Evolutionary conservation across 2,113 vertebrate species (phyloP).

Genomic region (Gadus chalcogrammus): DNA sequence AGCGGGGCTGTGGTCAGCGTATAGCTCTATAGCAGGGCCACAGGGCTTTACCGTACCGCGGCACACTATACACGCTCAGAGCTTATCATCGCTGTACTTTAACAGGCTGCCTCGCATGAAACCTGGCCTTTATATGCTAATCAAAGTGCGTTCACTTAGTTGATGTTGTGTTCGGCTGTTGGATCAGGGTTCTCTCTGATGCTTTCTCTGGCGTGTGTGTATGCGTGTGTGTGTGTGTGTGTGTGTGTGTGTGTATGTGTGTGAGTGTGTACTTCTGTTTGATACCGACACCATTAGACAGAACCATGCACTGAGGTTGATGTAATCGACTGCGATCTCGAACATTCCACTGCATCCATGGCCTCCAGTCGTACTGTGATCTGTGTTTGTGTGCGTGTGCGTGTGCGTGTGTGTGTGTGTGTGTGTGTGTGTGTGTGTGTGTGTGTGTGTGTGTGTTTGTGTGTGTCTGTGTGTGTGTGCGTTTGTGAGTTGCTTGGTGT

Average conservation of each 20-base stretch:
- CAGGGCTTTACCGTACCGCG: too few species aligned
- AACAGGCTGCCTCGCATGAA: too few species aligned
- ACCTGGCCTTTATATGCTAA: too few species aligned
- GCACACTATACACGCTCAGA: too few species aligned
- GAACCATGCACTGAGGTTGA: conserved; percentile 56
- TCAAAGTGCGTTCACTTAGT: too few species aligned
- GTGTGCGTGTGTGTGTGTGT: not conserved
- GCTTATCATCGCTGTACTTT: too few species aligned
- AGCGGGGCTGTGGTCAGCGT: too few species aligned
- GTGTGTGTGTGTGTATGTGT: conserved; percentile 32
- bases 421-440: conserved; percentile 41
- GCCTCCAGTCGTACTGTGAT: conserved; percentile 67
- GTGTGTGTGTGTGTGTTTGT: conserved; percentile 46
- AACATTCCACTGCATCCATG: conserved; percentile 62
- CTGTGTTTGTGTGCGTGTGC: conserved; percentile 40
- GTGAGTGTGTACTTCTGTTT: conserved; percentile 33
- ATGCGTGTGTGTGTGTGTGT: conserved; percentile 3
- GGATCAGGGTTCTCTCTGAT: too few species aligned
- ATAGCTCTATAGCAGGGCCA: too few species aligned
- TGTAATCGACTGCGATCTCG: conserved; percentile 63
- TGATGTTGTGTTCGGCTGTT: too few species aligned
- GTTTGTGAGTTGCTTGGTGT: not conserved
- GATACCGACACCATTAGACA: conserved; percentile 48
- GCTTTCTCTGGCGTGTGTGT: too few species aligned
- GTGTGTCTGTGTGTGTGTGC: conserved; percentile 35